Evolutionary conservation across 2,113 vertebrate species (phyloP).

Genomic region (Melospiza melodia): DNA sequence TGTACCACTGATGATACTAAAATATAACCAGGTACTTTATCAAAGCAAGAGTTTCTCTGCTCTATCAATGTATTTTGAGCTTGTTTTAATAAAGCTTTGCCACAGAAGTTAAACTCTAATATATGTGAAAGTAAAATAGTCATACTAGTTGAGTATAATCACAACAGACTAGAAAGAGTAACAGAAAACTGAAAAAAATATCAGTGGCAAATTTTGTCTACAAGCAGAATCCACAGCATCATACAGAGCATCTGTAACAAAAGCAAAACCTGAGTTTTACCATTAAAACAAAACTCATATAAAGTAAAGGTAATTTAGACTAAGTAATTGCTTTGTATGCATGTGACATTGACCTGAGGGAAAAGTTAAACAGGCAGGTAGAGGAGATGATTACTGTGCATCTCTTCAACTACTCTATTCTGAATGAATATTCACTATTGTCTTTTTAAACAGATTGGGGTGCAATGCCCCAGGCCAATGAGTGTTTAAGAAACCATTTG

Average conservation of each 20-base stretch:
- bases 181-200: neutral
- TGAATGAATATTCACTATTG: neutral
- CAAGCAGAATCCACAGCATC: neutral
- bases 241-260: neutral
- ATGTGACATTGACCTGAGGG: neutral
- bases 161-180: neutral
- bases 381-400: accelerated
- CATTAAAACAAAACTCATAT: neutral
- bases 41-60: neutral
- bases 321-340: neutral
- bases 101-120: neutral
- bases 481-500: neutral
- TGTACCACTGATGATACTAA: neutral
- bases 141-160: neutral
- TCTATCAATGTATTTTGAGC: neutral
- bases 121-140: neutral
- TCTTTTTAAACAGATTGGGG: neutral
- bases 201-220: neutral
- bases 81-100: neutral
- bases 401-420: neutral
- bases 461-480: neutral
- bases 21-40: neutral
- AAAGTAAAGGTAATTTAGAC: neutral
- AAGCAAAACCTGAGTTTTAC: neutral
- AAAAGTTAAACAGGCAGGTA: neutral